phyloP scores from a whole-genome alignment of 2,797 vertebrate genomes.

The Hoplostethus atlanticus region DNA sequence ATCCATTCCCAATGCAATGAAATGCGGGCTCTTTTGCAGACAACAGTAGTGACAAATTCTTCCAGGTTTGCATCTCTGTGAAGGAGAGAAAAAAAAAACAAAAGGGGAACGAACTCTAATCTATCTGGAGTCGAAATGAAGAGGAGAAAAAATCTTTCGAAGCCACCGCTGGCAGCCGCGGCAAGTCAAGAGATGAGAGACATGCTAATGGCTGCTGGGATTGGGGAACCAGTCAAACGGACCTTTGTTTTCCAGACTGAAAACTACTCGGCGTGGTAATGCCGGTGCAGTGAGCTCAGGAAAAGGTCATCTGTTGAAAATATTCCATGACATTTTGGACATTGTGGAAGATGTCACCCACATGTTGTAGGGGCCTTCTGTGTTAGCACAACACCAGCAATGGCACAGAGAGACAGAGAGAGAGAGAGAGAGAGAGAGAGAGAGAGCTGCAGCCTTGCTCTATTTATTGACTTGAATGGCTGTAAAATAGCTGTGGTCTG shows the following conservation, averaged over 20 bases:
- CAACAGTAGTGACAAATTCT: constrained; percentile 2
- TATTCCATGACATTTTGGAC: constrained; percentile 76
- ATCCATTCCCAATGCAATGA: background rate
- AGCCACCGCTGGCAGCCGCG: constrained; percentile 13
- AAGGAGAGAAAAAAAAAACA: constrained; percentile 16
- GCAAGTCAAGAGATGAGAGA: constrained; percentile 57
- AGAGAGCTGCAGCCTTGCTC: constrained; percentile 46
- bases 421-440: constrained; percentile 14
- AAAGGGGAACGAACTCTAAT: constrained; percentile 16
- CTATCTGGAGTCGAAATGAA: constrained; percentile 49
- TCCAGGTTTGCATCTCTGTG: constrained; percentile 28
- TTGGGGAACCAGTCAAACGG: constrained; percentile 58
- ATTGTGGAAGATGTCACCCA: constrained; percentile 55
- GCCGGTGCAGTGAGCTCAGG: constrained; percentile 41
- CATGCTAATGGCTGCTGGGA: constrained; percentile 49
- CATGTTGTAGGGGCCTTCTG: constrained; percentile 37
- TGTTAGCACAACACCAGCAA: constrained; percentile 47
- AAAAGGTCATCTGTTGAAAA: constrained; percentile 81
- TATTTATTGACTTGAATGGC: constrained; percentile 69
- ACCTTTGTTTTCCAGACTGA: constrained; percentile 66
- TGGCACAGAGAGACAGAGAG: constrained; percentile 22
- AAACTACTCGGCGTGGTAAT: constrained; percentile 46
- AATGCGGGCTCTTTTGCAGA: background rate
- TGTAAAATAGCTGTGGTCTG: constrained; percentile 76
- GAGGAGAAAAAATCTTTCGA: constrained; percentile 46